Conservation (phyloP, 1,140 invertebrate species). For the Drosophila elegans region DNA sequence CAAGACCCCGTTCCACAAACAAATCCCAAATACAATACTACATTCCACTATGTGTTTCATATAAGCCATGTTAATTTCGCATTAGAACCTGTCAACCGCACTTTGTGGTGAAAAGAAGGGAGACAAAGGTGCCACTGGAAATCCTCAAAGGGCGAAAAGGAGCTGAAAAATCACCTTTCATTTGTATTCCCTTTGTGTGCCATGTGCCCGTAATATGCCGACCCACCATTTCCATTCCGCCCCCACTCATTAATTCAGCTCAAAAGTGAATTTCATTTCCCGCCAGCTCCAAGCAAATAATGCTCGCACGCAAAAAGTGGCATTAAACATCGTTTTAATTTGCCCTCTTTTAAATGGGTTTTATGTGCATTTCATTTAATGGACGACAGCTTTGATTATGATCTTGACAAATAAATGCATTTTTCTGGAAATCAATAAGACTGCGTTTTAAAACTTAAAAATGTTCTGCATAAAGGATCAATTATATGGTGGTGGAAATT, state of each 20-base stretch:
- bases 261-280: slow-evolving; percentile 34
- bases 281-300: slow-evolving; percentile 19
- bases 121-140: not conserved
- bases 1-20: too few species aligned
- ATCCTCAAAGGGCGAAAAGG: slow-evolving; percentile 5
- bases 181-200: slow-evolving; percentile 67
- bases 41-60: slow-evolving; percentile 6
- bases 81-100: slow-evolving; percentile 13
- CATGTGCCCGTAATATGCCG: slow-evolving; percentile 19
- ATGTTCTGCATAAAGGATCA: not conserved
- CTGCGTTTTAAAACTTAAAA: not conserved
- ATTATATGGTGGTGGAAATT: not conserved
- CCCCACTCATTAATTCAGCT: slow-evolving; percentile 48
- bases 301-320: slow-evolving; percentile 20
- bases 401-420: slow-evolving; percentile 23
- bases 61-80: slow-evolving; percentile 22
- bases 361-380: not conserved
- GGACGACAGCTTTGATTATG: slow-evolving; percentile 9
- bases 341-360: not conserved
- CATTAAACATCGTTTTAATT: slow-evolving; percentile 25
- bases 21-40: too few species aligned
- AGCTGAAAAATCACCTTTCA: slow-evolving; percentile 57
- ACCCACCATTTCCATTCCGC: slow-evolving; percentile 3
- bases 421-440: not conserved
- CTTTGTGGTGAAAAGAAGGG: not conserved